These are phyloP conservation scores for Eucera pruinosa DNA, from an alignment of 2,888 invertebrate genomes.

Conservation along the genomic window DNA sequence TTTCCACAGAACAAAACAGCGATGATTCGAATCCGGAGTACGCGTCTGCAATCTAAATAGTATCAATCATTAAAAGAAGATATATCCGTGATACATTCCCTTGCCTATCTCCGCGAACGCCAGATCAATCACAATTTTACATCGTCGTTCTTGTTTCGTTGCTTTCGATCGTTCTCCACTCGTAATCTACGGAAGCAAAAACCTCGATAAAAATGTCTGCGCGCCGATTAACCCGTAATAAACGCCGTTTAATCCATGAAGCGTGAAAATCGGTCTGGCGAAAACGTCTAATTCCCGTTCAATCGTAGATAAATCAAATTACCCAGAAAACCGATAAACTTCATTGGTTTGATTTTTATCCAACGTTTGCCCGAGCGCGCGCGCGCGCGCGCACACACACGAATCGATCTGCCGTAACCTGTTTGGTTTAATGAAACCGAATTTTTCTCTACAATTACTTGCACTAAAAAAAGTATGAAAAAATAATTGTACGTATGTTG, in stretches of 20 bases:
- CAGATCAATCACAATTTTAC: background rate
- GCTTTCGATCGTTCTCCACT: background rate
- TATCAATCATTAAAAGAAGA: background rate
- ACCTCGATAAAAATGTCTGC: conserved; percentile 7
- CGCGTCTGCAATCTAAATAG: background rate
- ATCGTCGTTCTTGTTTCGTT: background rate
- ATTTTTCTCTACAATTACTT: background rate
- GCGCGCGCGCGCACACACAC: background rate
- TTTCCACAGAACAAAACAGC: background rate
- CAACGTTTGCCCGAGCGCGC: background rate
- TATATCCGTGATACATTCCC: background rate
- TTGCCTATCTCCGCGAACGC: background rate
- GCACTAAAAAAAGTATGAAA: too few species aligned
- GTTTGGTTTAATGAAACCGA: conserved; percentile 3
- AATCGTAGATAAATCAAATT: conserved; percentile 51
- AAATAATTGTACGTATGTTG: too few species aligned
- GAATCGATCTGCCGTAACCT: conserved; percentile 18
- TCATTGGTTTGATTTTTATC: conserved; percentile 15
- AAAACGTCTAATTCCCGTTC: conserved; percentile 35
- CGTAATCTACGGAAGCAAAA: conserved; percentile 11
- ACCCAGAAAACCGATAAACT: conserved; percentile 14
- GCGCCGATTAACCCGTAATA: conserved; percentile 30
- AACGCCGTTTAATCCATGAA: conserved; percentile 42
- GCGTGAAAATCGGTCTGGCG: conserved; percentile 38
- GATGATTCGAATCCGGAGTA: background rate